Conservation (phyloP, 2,888 invertebrate genomes). For the Ditula angustiorana region DNA sequence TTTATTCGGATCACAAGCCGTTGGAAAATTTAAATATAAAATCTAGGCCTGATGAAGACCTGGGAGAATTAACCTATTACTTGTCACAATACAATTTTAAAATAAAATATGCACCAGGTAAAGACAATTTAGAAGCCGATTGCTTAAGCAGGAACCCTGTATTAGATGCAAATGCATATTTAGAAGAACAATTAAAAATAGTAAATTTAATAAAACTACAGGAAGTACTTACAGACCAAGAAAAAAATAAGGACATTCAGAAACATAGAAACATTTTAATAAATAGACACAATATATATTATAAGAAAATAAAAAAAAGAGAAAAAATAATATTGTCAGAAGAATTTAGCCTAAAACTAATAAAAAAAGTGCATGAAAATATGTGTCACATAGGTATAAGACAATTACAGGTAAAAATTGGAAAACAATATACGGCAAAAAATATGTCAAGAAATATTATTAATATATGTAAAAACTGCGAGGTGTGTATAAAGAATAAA, state of each 20-base stretch:
- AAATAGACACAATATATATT: conserved; percentile 36
- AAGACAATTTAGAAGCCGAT: conserved; percentile 44
- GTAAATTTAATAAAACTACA: conserved; percentile 41
- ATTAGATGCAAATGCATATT: conserved; percentile 40
- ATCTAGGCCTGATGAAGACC: conserved; percentile 39
- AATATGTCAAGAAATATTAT: conserved; percentile 41
- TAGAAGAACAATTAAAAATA: conserved; percentile 41
- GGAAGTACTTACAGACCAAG: conserved; percentile 40
- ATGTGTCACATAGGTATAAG: conserved; percentile 42
- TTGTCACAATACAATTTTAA: conserved; percentile 42
- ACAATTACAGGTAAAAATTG: no score
- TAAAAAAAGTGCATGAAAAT: conserved; percentile 38
- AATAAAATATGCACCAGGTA: conserved; percentile 45
- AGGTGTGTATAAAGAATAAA: conserved; percentile 45
- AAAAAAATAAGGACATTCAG: conserved; percentile 40
- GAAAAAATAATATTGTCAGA: conserved; percentile 42
- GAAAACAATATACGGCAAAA: conserved; percentile 41
- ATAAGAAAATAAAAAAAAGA: conserved; percentile 40
- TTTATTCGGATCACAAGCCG: conserved; percentile 42
- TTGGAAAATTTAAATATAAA: conserved; percentile 42
- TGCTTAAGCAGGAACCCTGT: conserved; percentile 46
- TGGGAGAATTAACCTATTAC: conserved; percentile 39
- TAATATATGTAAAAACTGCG: conserved; percentile 39
- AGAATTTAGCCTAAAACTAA: conserved; percentile 40
- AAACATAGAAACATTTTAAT: conserved; percentile 34